Evolutionary conservation across 2,113 vertebrate species (phyloP), one percentile per base, ranked within the genome.

Genomic region (Patagioenas fasciata): DNA sequence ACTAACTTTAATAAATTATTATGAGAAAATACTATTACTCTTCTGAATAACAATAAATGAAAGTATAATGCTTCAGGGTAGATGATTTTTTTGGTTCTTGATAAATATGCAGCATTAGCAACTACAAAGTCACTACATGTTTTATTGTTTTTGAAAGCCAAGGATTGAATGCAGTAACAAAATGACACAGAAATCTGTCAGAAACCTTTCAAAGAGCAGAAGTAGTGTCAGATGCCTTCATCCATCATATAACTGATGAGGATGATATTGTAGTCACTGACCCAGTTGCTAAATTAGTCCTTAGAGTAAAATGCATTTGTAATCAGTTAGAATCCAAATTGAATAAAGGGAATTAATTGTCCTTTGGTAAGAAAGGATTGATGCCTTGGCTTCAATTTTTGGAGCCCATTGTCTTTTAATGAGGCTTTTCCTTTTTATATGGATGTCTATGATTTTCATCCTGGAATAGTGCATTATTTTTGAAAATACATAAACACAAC

Each of bases 61-160:
- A 92, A 94, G 60, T 24, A 64, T 75, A 94, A 47, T 18, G 26
- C 85, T 90, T 79, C 56, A 65, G 88, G 48, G 57, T 50, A 89
- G 73, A 71, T 16, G 51, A 19, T n/a, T 34, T 71, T 74, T 81
- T 91, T 88, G 84, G 26, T 53, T 90, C 72, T 75, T 88, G 58
- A 86, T 94, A 94, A 92, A 92, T 74, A 91, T 62, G 26, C 44
- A 79, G 50, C 91, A 91, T 92, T 93, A 95, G 65, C 44, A 70
- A 56, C 61, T 53, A 65, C 25, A n/a, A 67, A 91, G 56, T 91
- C 75, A 80, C 94, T 91, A 44, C 53, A 51, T 56, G 78, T 96
- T 93, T 95, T 80, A 94, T 90, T 93, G 87, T 64, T 94, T 96
- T 80, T 96, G 91, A 97, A 94, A 95, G 95, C 66, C 72, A 56